Percentiles rank a stretch among this genome's conserved stretches.
Conservation (phyloP, 2,797 vertebrate genomes). For the Sphaeramia orbicularis region DNA sequence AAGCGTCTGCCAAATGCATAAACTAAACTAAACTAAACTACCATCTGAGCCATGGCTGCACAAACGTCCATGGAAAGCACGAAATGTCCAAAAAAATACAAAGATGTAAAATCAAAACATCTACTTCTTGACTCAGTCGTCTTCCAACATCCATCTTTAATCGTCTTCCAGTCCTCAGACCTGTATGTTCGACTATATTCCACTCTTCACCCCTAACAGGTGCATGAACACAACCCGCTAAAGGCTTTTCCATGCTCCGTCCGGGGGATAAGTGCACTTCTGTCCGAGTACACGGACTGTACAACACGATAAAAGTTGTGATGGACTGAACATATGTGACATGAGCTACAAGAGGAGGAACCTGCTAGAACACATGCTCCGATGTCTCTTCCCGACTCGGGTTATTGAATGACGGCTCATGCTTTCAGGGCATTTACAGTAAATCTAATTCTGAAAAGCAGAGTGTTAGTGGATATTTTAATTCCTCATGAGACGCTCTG, state of each 20-base stretch:
- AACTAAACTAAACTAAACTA: too few species aligned
- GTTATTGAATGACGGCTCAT: neutral
- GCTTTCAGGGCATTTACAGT: neutral
- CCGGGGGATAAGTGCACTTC: conserved; percentile 56
- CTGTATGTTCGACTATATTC: conserved; percentile 19
- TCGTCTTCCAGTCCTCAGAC: conserved; percentile 23
- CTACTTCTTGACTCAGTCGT: conserved; percentile 40
- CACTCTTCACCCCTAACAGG: conserved; percentile 50
- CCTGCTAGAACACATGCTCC: conserved; percentile 31
- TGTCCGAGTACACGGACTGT: conserved; percentile 7
- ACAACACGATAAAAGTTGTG: conserved; percentile 46
- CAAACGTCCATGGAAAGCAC: too few species aligned
- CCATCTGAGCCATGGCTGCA: too few species aligned
- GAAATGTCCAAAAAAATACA: neutral
- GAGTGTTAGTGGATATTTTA: too few species aligned
- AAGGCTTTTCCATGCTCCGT: conserved; percentile 58
- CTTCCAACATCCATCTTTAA: conserved; percentile 37
- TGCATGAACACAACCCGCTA: conserved; percentile 45
- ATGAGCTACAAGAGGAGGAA: conserved; percentile 28
- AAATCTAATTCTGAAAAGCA: neutral
- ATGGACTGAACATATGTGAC: conserved; percentile 62
- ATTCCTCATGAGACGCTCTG: neutral
- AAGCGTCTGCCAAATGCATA: too few species aligned
- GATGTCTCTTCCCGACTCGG: conserved; percentile 1
- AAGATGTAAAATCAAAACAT: conserved; percentile 20